Evolutionary conservation across 2,113 vertebrate species (phyloP).

Genomic region (Brachionichthys hirsutus): DNA sequence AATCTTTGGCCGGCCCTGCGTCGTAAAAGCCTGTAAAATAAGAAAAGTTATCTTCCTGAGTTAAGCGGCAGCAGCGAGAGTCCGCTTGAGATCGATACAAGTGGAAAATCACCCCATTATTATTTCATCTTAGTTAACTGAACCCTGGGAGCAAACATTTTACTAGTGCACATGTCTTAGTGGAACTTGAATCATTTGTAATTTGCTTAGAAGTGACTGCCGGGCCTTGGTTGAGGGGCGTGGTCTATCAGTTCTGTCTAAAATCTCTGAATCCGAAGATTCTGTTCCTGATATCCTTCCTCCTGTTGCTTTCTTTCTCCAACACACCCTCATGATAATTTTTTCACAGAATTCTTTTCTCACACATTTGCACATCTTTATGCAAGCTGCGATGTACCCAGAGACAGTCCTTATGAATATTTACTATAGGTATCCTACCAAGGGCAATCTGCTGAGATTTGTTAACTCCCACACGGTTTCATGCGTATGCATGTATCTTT

Average conservation of each 20-base stretch:
- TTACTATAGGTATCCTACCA: constrained; percentile 45
- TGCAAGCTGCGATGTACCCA: constrained; percentile 16
- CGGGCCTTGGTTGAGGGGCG: not conserved
- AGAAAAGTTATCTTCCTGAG: too few species aligned
- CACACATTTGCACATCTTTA: constrained; percentile 29
- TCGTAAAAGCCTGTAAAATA: not conserved
- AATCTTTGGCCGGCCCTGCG: not conserved
- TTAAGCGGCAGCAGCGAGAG: too few species aligned
- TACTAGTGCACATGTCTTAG: too few species aligned
- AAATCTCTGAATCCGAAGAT: too few species aligned
- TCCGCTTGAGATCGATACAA: too few species aligned
- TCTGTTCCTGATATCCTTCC: not conserved
- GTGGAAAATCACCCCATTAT: too few species aligned
- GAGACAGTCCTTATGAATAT: constrained; percentile 60
- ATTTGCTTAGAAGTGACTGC: too few species aligned
- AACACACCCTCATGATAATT: constrained; percentile 33
- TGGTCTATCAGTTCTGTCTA: not conserved
- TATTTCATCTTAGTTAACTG: too few species aligned
- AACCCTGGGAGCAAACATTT: too few species aligned
- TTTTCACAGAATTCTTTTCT: constrained; percentile 15
- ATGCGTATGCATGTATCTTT: constrained; percentile 21
- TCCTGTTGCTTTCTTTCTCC: constrained; percentile 2
- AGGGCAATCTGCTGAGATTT: constrained; percentile 45
- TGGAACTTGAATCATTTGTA: too few species aligned
- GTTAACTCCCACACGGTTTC: constrained; percentile 36